phyloP scores from a whole-genome alignment of 2,888 invertebrate genomes.

The Rhagonycha lutea region DNA sequence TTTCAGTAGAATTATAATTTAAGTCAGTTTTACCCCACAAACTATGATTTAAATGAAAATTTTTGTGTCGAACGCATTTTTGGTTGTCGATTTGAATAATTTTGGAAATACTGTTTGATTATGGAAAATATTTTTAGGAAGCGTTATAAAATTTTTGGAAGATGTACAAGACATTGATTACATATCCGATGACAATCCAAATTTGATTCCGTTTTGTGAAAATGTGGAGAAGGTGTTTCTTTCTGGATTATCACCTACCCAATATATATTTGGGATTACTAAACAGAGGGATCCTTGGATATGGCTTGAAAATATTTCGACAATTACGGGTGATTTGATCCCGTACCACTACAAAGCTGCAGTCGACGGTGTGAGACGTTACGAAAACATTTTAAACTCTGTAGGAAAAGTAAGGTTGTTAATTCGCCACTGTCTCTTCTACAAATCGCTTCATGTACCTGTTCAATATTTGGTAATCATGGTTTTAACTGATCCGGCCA shows the following conservation, averaged over 20 bases:
- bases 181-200: conserved; percentile 57
- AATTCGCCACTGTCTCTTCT: conserved; percentile 57
- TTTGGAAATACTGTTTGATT: neutral
- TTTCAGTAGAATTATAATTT: neutral
- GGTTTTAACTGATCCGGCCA: neutral
- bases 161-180: conserved; percentile 40
- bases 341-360: conserved; percentile 53
- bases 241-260: conserved; percentile 57
- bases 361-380: conserved; percentile 55
- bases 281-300: conserved; percentile 57
- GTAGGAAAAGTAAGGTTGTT: conserved; percentile 58
- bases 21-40: neutral
- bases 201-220: conserved; percentile 58
- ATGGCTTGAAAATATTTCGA: conserved; percentile 60
- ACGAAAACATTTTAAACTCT: conserved; percentile 53
- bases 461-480: conserved; percentile 57
- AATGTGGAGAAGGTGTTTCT: conserved; percentile 61
- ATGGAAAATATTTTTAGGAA: conserved; percentile 43
- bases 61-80: neutral
- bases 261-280: conserved; percentile 52
- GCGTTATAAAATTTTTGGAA: conserved; percentile 53
- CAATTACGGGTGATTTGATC: conserved; percentile 33
- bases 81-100: neutral
- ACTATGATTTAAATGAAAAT: neutral
- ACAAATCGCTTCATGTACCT: conserved; percentile 60